phyloP scores from a whole-genome alignment of 2,113 vertebrate species.

The Gallinago paraguaiae region DNA sequence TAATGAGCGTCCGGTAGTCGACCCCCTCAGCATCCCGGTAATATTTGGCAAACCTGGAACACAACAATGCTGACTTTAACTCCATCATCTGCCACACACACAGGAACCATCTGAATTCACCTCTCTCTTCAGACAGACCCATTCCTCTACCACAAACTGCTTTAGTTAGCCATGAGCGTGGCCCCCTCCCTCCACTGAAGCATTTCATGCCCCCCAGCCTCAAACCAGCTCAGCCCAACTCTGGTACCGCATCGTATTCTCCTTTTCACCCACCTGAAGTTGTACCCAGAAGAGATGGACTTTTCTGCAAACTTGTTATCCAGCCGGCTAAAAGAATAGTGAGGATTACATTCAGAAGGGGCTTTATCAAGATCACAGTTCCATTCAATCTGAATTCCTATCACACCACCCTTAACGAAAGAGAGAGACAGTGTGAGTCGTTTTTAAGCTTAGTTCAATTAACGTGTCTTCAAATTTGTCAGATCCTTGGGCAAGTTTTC shows the following conservation, averaged over 20 bases:
- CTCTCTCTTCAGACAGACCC: neutral
- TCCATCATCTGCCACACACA: neutral
- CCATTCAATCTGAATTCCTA: constrained; percentile 93
- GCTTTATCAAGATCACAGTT: constrained; percentile 92
- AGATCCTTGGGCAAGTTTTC: neutral
- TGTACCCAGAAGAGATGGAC: constrained; percentile 88
- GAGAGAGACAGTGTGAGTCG: constrained; percentile 51
- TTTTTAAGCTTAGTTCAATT: neutral
- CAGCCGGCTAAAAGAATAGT: constrained; percentile 90
- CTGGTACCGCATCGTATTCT: neutral
- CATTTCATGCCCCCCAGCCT: neutral
- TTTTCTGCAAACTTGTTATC: constrained; percentile 79
- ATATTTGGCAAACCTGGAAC: constrained; percentile 87
- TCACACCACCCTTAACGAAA: constrained; percentile 86
- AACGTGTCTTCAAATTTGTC: neutral
- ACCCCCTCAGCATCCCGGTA: constrained; percentile 80
- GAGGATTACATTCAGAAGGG: constrained; percentile 85
- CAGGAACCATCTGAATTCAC: neutral
- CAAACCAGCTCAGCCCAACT: neutral
- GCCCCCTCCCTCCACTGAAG: neutral
- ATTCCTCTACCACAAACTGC: neutral
- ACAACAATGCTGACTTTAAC: neutral
- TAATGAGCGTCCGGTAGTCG: constrained; percentile 86
- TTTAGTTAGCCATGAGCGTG: neutral
- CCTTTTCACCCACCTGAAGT: constrained; percentile 85